Evolutionary conservation across 2,797 vertebrate species (phyloP), one percentile per base, ranked within the genome.

Genomic region (Manis javanica): DNA sequence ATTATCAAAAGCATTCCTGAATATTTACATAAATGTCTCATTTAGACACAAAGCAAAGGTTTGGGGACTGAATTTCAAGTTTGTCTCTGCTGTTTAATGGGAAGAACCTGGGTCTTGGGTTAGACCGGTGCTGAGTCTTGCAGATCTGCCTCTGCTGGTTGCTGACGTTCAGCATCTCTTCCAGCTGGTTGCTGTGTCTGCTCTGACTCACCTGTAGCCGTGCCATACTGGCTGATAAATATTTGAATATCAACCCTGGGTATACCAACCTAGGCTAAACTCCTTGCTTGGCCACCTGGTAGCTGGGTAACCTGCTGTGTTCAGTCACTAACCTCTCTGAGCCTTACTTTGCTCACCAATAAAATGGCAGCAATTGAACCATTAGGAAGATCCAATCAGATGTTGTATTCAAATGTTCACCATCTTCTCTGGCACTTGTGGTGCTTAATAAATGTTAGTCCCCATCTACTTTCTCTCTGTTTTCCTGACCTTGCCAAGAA

Each of bases 1-100:
- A 90, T 74, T n/a, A 78, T 49, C 21, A 87, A 90, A 93, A 88
- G 49, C 19, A n/a, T 66, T 46, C 11, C 64, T 86, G 78, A 82
- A 18, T 39, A 7, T 95, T 88, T 69, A 83, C 46, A 21, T 87
- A 72, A 83, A n/a, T 34, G 7, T 61, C 29, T 75, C 46, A 37
- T 72, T 90, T 64, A 69, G 79, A 90, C 63, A 85, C 37, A 69
- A 75, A 96, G 14, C 24, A 63, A 85, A 8, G 5, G 6, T 77
- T 39, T 71, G 64, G 91, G 82, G 31, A 51, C 42, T 11, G 8
- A 79, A 34, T 61, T 46, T 83, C 37, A 82, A 77, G 34, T 69
- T 53, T 81, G 31, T 77, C 49, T 90, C 64, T 61, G 39, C 49
- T 87, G 37, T 71, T 79, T 66, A n/a, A 42, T 53, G 31, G 75